Base-by-base conservation (phyloP, 2,888 invertebrate species). In the Aphrophora alni region DNA sequence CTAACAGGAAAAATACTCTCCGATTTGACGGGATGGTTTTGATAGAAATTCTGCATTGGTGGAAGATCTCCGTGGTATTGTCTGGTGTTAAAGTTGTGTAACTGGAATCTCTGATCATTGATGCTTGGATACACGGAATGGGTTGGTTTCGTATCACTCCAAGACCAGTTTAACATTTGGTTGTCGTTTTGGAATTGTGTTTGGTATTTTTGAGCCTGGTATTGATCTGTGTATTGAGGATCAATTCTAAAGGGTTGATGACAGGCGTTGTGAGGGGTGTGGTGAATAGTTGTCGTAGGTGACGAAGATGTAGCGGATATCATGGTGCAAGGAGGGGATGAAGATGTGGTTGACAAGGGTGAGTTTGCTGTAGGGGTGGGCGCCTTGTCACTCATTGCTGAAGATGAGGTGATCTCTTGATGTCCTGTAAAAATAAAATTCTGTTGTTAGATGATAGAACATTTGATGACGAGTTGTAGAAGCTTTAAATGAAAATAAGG, bases 371-470 rank as follows among this genome's bases (percentile, higher is more conserved):
- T 78, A 12, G 80, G 71, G 38, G 77, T 81, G 71, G 80, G 81
- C 68, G 82, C n/a, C 72, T 81, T 78, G 70, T 78, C 78, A 7
- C 81, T 78, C 28, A 77, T 68, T 26, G 80, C 78, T 24, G 80
- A 80, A 17, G 82, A 82, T 5, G 83, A 83, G 2, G 82, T 78
- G 24, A 83, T 82, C 44, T 83, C 83, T 24, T 80, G 77, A 28
- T 82, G 82, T 51, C 82, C 83, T 83, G 75, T 4, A 44, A 77
- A 75, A 27, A 75, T 8, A 38, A 38, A 3, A 38, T 5, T 5
- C 10, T 68, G 24, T 21, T 68, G 10, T 33, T 33, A 33, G 8
- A 33, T 33, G 3, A 33, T 33, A 5, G 8, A 5, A 5, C 33
- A 33, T 33, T 33, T 33, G 33, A n/a, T n/a, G n/a, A n/a, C n/a